Conservation (phyloP, 1,140 invertebrate species). For the Copidosoma floridanum region DNA sequence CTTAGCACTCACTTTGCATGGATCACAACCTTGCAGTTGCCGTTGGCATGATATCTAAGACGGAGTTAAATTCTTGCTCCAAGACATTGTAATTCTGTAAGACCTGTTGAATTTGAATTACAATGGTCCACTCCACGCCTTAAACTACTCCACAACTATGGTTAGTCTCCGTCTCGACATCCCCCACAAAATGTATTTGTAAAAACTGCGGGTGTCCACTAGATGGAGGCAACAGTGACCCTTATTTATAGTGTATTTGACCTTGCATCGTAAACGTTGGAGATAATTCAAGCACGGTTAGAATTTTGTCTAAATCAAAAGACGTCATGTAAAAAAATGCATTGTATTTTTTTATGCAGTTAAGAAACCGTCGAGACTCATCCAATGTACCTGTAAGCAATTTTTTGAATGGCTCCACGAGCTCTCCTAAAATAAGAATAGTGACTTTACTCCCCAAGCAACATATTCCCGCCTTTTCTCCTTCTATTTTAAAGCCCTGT, state of each 20-base stretch:
- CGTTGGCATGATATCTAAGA: slow-evolving; percentile 42
- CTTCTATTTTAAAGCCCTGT: background rate
- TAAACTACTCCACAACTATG: slow-evolving; percentile 38
- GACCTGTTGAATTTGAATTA: slow-evolving; percentile 40
- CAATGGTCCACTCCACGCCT: slow-evolving; percentile 40
- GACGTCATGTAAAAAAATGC: slow-evolving; percentile 49
- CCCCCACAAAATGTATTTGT: slow-evolving; percentile 50
- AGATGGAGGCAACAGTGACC: slow-evolving; percentile 29
- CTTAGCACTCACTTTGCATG: slow-evolving; percentile 45
- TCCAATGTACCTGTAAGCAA: background rate
- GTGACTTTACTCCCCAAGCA: background rate
- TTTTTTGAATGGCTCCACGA: background rate
- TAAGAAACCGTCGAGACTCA: slow-evolving; percentile 40
- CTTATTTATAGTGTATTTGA: slow-evolving; percentile 45
- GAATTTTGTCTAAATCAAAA: slow-evolving; percentile 43
- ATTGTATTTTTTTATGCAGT: slow-evolving; percentile 48
- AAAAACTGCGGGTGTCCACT: slow-evolving; percentile 36
- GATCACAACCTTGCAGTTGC: slow-evolving; percentile 48
- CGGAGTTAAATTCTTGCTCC: slow-evolving; percentile 47
- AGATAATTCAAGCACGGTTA: slow-evolving; percentile 26
- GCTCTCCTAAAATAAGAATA: background rate
- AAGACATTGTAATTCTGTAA: slow-evolving; percentile 49
- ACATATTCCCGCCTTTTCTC: background rate
- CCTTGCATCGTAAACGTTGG: slow-evolving; percentile 39
- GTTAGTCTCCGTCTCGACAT: slow-evolving; percentile 46